Percentiles rank a stretch among this genome's conserved stretches.
These are phyloP conservation scores for Synanceia verrucosa DNA, from an alignment of 2,797 vertebrate genomes.

Conservation along the genomic window DNA sequence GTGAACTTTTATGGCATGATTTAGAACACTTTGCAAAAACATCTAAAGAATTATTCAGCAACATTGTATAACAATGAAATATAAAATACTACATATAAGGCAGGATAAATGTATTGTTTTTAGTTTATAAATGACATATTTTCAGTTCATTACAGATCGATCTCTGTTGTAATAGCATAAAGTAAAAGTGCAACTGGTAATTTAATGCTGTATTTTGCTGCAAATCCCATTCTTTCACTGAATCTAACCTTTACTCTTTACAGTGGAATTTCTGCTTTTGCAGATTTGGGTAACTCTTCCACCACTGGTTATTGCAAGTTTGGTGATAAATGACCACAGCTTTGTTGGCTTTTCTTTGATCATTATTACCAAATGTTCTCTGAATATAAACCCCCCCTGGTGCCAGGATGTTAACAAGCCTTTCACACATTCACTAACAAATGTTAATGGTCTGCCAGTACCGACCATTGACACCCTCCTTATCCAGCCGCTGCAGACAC, in stretches of 20 bases:
- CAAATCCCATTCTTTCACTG: neutral
- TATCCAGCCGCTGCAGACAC: neutral
- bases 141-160: no score
- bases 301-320: neutral
- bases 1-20: neutral
- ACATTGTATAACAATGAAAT: neutral
- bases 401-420: constrained; percentile 32
- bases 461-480: neutral
- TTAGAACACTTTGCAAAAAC: no score
- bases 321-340: neutral
- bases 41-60: no score
- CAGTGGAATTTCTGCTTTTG: neutral
- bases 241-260: neutral
- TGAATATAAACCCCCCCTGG: constrained; percentile 5
- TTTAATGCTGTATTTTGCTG: neutral
- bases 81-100: neutral
- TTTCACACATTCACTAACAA: constrained; percentile 22
- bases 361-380: neutral
- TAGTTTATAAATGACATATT: no score
- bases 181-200: neutral
- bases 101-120: no score
- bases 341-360: neutral
- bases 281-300: no score
- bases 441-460: constrained; percentile 3
- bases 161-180: no score